Evolutionary conservation across 2,888 invertebrate species (phyloP).

Genomic region (Apodemia zela): DNA sequence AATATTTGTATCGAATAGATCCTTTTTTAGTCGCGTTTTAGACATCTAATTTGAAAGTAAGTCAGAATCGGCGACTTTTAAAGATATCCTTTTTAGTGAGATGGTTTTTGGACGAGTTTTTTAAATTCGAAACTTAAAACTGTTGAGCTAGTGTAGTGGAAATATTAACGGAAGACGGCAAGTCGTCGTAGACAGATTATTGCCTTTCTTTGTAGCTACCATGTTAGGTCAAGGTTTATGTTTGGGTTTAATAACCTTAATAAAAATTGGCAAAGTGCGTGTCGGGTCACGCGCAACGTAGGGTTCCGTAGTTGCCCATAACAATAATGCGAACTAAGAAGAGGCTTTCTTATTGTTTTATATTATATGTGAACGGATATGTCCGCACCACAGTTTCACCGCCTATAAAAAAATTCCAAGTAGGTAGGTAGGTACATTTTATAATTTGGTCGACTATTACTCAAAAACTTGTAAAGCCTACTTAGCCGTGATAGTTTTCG

Average conservation of each 20-base stretch:
- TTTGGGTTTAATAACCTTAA: neutral
- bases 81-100: conserved; percentile 29
- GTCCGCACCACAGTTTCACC: too few species aligned
- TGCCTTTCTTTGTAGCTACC: neutral
- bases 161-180: neutral
- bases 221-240: neutral
- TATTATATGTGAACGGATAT: too few species aligned
- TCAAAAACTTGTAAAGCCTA: too few species aligned
- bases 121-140: neutral
- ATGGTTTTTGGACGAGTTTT: conserved; percentile 17
- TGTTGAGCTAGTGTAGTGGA: conserved; percentile 5
- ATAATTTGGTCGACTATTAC: too few species aligned
- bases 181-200: neutral
- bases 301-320: too few species aligned
- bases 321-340: too few species aligned
- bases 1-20: conserved; percentile 72
- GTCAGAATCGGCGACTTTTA: conserved; percentile 40
- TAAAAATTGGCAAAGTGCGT: neutral
- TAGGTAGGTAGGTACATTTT: too few species aligned
- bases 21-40: conserved; percentile 53
- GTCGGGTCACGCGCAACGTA: too few species aligned
- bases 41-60: conserved; percentile 67
- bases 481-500: too few species aligned
- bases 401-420: too few species aligned
- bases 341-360: too few species aligned